phyloP scores from a whole-genome alignment of 2,888 invertebrate species.

The Habrosyne pyritoides region DNA sequence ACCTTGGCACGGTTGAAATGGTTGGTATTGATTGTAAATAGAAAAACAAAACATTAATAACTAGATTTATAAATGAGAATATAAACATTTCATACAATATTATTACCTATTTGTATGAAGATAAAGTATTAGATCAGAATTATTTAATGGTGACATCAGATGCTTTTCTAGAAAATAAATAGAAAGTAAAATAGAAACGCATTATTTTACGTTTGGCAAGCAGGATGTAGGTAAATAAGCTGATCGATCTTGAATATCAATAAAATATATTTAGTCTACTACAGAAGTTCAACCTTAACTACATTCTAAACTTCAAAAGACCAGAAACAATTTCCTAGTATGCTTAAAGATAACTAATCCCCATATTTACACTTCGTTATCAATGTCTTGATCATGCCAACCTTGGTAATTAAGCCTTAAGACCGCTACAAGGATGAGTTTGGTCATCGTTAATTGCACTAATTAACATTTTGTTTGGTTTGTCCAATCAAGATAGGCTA shows the following conservation, averaged over 20 bases:
- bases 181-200: too few species aligned
- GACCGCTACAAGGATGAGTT: constrained; percentile 5
- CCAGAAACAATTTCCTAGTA: neutral
- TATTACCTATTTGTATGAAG: too few species aligned
- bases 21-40: neutral
- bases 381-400: neutral
- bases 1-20: neutral
- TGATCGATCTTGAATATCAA: too few species aligned
- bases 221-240: too few species aligned
- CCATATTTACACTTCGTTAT: constrained; percentile 8
- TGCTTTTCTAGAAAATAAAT: too few species aligned
- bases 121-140: too few species aligned
- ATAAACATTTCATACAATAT: too few species aligned
- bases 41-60: neutral
- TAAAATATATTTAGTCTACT: too few species aligned
- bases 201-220: too few species aligned
- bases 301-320: neutral
- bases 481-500: too few species aligned
- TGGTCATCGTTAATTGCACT: constrained; percentile 1
- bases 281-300: too few species aligned
- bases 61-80: neutral
- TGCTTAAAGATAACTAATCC: constrained; percentile 1
- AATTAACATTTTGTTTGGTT: neutral
- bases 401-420: constrained; percentile 2
- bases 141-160: too few species aligned